phyloP scores from a whole-genome alignment of 2,113 vertebrate genomes.

The Speoplatyrhinus poulsoni region DNA sequence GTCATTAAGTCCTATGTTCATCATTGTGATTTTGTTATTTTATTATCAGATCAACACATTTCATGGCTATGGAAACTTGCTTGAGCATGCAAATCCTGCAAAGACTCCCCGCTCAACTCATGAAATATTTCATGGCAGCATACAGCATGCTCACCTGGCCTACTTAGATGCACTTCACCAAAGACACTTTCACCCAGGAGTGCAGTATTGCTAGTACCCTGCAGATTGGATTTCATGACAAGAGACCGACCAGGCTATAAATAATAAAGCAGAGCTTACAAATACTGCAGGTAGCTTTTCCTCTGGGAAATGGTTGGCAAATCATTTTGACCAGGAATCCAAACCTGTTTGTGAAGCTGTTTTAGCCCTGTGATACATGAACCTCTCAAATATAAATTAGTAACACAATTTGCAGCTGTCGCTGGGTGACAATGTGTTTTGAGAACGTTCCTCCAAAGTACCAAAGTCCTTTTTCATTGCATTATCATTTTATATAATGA shows the following conservation, averaged over 20 bases:
- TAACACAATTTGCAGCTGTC: not conserved
- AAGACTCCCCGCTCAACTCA: slow-evolving; percentile 6
- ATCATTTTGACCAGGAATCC: not conserved
- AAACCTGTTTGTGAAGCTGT: too few relatives aligned
- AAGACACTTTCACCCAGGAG: slow-evolving; percentile 43
- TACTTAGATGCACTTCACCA: slow-evolving; percentile 44
- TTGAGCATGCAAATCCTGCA: not conserved
- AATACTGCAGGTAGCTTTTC: slow-evolving; percentile 20
- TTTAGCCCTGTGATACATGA: too few relatives aligned
- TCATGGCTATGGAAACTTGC: not conserved
- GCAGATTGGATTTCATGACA: slow-evolving; percentile 53
- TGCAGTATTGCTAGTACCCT: not conserved
- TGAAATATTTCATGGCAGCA: slow-evolving; percentile 23
- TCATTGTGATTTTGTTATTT: slow-evolving; percentile 4
- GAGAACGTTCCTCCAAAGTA: not conserved
- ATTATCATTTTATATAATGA: not conserved
- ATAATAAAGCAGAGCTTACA: slow-evolving; percentile 42
- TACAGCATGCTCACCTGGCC: slow-evolving; percentile 24
- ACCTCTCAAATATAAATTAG: too few relatives aligned
- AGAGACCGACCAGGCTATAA: slow-evolving; percentile 45
- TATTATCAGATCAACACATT: slow-evolving; percentile 4
- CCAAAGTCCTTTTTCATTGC: not conserved
- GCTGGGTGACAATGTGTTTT: not conserved
- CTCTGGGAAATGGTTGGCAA: slow-evolving; percentile 3
- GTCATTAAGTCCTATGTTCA: not conserved